These are phyloP conservation scores for Corythornis madagascariensis DNA, from an alignment of 2,113 vertebrate genomes.

Conservation along the genomic window DNA sequence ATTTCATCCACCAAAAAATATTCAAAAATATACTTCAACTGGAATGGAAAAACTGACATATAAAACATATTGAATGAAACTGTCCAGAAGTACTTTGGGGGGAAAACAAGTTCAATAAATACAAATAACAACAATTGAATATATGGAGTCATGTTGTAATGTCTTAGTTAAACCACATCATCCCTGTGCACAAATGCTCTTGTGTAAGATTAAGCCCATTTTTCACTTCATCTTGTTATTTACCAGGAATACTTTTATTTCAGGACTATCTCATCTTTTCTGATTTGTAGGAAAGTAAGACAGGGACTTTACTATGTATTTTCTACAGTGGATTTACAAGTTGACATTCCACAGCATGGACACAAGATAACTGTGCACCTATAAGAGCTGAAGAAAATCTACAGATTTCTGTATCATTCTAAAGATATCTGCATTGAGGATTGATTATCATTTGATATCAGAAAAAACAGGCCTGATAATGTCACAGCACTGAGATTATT, in stretches of 20 bases:
- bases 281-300: background rate
- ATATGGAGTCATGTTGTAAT: rapidly evolving
- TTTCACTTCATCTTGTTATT: background rate
- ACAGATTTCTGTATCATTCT: background rate
- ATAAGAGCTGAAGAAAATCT: background rate
- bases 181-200: background rate
- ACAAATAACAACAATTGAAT: background rate
- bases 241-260: background rate
- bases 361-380: background rate
- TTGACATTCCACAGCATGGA: background rate
- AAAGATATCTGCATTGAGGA: background rate
- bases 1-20: background rate
- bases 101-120: background rate
- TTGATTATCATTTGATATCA: background rate
- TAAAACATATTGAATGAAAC: background rate
- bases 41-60: background rate
- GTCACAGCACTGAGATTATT: background rate
- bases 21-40: background rate
- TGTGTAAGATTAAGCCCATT: background rate
- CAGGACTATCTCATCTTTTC: background rate
- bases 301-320: background rate
- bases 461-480: background rate
- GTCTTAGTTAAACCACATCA: background rate
- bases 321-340: background rate
- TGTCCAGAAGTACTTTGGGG: background rate